These are phyloP conservation scores for Oreocharis arfaki DNA, from an alignment of 2,113 vertebrate species.

Conservation along the genomic window DNA sequence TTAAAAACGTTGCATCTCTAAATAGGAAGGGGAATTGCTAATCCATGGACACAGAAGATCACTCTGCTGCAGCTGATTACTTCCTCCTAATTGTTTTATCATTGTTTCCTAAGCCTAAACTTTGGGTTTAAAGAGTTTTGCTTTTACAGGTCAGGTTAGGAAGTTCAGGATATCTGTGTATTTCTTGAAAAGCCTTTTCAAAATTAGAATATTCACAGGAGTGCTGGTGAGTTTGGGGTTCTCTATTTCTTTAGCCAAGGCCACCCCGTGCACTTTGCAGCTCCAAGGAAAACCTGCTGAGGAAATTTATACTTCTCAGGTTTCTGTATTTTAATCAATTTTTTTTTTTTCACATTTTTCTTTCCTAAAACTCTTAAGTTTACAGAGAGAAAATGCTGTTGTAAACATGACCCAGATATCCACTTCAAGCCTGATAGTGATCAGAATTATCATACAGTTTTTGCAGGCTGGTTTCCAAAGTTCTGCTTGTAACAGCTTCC, in stretches of 20 bases:
- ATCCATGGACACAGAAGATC: neutral
- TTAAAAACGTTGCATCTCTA: neutral
- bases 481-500: neutral
- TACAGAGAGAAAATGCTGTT: neutral
- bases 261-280: neutral
- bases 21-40: conserved; percentile 8
- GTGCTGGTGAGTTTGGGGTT: neutral
- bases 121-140: neutral
- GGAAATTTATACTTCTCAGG: neutral
- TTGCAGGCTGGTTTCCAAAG: conserved; percentile 2
- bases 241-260: neutral
- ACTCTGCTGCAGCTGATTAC: neutral
- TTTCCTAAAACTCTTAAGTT: neutral
- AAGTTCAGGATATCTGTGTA: neutral
- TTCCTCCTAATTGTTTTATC: neutral
- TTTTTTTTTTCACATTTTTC: neutral
- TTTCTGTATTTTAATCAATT: neutral
- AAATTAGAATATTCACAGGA: neutral
- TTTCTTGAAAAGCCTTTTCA: neutral
- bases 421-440: neutral
- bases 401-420: conserved; percentile 42
- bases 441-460: conserved; percentile 3
- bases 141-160: neutral
- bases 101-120: neutral
- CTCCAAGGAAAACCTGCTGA: neutral